Conservation (phyloP, 2,888 invertebrate species). For the Cryptophagus acutangulus region DNA sequence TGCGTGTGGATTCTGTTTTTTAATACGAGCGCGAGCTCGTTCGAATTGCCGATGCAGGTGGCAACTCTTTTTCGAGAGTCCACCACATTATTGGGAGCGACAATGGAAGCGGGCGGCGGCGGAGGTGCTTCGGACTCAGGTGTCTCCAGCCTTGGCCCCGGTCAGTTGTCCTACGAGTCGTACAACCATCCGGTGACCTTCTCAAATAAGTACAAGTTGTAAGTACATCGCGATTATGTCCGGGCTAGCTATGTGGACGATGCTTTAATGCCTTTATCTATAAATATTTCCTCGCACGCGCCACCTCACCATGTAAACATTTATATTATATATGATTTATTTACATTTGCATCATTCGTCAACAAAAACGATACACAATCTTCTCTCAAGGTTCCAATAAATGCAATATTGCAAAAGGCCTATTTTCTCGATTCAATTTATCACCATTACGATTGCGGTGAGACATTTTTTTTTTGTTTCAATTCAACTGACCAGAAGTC, state of each 20-base stretch:
- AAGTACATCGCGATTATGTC: slow-evolving; percentile 36
- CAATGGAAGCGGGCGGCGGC: slow-evolving; percentile 54
- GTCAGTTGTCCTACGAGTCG: slow-evolving; percentile 41
- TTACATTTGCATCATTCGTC: too few species aligned
- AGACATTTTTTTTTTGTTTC: too few species aligned
- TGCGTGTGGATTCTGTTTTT: slow-evolving; percentile 33
- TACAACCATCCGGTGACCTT: slow-evolving; percentile 46
- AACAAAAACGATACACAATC: too few species aligned
- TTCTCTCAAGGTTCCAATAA: too few species aligned
- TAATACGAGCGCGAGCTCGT: slow-evolving; percentile 38
- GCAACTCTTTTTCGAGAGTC: slow-evolving; percentile 64
- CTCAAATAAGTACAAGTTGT: slow-evolving; percentile 49
- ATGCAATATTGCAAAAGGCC: too few species aligned
- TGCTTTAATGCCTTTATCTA: too few species aligned
- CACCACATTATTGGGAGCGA: slow-evolving; percentile 61
- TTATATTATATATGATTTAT: slow-evolving; percentile 19
- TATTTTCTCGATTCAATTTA: too few species aligned
- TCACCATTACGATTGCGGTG: too few species aligned
- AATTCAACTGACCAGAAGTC: too few species aligned
- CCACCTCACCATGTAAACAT: slow-evolving; percentile 33
- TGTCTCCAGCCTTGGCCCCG: slow-evolving; percentile 39
- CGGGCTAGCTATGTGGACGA: too few species aligned
- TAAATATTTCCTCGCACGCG: slow-evolving; percentile 30
- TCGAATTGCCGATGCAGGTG: slow-evolving; percentile 56
- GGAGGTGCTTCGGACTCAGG: slow-evolving; percentile 45